These are phyloP conservation scores for Stegodyphus dumicola DNA, from an alignment of 1,140 invertebrate species.

Conservation along the genomic window DNA sequence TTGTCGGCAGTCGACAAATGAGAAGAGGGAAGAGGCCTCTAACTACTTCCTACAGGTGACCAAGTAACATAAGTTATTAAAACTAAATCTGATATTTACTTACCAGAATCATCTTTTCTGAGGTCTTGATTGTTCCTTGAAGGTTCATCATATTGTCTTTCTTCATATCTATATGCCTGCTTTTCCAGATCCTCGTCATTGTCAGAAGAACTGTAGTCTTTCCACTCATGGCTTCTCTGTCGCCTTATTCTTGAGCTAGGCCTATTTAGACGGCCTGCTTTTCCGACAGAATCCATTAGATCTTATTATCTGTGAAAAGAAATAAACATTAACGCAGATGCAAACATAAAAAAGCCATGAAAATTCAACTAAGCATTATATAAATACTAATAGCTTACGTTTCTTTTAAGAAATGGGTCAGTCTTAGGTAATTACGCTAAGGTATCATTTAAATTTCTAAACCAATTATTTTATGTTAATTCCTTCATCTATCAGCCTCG, in stretches of 20 bases:
- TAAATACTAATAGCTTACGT: too few relatives aligned
- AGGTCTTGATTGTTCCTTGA: slow-evolving; percentile 10
- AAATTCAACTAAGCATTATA: too few relatives aligned
- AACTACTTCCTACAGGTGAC: too few relatives aligned
- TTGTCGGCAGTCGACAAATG: too few relatives aligned
- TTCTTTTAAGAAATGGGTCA: too few relatives aligned
- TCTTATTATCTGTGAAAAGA: neutral
- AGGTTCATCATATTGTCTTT: slow-evolving; percentile 25
- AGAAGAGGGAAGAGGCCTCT: too few relatives aligned
- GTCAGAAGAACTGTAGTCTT: slow-evolving; percentile 60
- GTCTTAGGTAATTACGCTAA: too few relatives aligned
- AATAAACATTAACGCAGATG: neutral
- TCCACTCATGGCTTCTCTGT: slow-evolving; percentile 61
- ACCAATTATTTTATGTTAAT: too few relatives aligned
- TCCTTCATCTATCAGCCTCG: too few relatives aligned
- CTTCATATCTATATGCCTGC: slow-evolving; percentile 26
- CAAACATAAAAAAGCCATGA: neutral
- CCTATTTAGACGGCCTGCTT: slow-evolving; percentile 30
- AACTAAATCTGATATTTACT: neutral
- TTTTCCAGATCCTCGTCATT: slow-evolving; percentile 54
- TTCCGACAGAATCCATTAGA: slow-evolving; percentile 36
- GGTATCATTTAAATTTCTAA: too few relatives aligned
- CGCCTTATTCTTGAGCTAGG: slow-evolving; percentile 52
- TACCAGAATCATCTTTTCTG: slow-evolving; percentile 5
- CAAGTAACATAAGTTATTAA: too few relatives aligned